phyloP scores from a whole-genome alignment of 2,113 vertebrate genomes.

The Myrmecophaga tridactyla region DNA sequence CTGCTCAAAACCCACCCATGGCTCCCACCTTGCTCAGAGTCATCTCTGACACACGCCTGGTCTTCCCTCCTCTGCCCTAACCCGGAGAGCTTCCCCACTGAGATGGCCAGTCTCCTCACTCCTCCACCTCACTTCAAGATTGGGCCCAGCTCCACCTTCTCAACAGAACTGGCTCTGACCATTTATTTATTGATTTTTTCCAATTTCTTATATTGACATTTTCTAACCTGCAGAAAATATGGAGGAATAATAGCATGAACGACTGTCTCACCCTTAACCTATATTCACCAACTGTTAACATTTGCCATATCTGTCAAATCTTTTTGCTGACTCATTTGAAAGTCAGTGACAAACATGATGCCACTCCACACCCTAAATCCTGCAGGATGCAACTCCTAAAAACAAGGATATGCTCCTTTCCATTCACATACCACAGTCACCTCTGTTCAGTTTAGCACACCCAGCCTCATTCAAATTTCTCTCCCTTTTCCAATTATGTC shows the following conservation, averaged over 20 bases:
- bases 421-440: too few relatives aligned
- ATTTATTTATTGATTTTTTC: neutral
- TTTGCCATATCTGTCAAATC: neutral
- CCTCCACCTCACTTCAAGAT: neutral
- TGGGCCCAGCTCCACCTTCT: neutral
- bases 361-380: neutral
- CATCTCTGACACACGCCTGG: neutral
- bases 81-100: neutral
- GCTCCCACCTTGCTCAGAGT: neutral
- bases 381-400: neutral
- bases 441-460: neutral
- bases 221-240: neutral
- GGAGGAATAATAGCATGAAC: neutral
- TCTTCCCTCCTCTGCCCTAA: neutral
- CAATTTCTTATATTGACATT: neutral
- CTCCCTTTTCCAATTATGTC: neutral
- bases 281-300: neutral
- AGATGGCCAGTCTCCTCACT: neutral
- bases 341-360: neutral
- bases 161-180: neutral
- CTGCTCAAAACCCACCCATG: neutral
- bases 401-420: neutral
- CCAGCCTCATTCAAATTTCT: neutral
- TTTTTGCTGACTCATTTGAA: neutral
- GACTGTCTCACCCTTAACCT: neutral